Evolutionary conservation across 2,113 vertebrate genomes (phyloP).

Genomic region (Alectura lathami): DNA sequence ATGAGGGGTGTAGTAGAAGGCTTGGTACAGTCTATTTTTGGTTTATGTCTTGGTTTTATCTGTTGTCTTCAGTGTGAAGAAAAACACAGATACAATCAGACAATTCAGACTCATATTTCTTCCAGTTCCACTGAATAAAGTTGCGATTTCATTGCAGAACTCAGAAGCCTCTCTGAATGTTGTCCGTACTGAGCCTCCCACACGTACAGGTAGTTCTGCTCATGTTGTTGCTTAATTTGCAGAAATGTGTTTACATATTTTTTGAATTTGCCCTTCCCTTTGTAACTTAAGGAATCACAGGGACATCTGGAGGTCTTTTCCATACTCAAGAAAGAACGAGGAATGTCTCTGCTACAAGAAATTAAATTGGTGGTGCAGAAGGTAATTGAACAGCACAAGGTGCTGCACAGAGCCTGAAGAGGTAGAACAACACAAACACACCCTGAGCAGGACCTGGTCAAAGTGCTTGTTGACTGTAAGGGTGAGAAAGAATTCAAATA

Average conservation of each 20-base stretch:
- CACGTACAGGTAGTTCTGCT: not conserved
- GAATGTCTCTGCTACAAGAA: not conserved
- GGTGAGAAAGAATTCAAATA: conserved; percentile 10
- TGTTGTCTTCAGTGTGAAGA: not conserved
- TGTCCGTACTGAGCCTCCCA: not conserved
- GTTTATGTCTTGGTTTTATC: not conserved
- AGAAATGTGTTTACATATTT: not conserved
- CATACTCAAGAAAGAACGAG: not conserved
- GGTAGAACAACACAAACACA: not conserved
- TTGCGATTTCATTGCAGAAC: not conserved
- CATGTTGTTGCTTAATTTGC: not conserved
- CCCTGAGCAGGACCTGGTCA: not conserved
- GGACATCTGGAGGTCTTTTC: not conserved
- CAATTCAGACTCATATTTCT: not conserved
- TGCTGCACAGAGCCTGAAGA: conserved; percentile 1
- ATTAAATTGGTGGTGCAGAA: not conserved
- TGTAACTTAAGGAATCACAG: not conserved
- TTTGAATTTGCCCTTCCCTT: not conserved
- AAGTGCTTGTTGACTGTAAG: not conserved
- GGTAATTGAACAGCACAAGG: not conserved
- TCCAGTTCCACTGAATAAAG: not conserved
- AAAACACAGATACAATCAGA: not conserved
- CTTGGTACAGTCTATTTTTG: not conserved
- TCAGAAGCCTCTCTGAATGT: not conserved
- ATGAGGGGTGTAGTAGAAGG: not conserved